phyloP scores from a whole-genome alignment of 1,140 invertebrate species.

The Drosophila sp. region DNA sequence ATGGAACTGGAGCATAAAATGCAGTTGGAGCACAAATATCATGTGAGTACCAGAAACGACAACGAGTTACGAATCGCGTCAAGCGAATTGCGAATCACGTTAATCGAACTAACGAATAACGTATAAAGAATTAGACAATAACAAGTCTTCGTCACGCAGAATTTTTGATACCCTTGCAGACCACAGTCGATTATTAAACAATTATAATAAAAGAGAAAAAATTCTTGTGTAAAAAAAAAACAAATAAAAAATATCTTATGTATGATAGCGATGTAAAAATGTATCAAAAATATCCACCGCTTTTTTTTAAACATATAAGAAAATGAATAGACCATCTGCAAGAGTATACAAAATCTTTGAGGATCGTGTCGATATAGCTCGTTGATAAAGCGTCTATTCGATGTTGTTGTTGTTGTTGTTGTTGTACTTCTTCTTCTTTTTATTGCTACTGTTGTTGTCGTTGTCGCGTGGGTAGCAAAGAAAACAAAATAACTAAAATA shows the following conservation, averaged over 20 bases:
- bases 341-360: constrained; percentile 9
- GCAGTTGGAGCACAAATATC: constrained; percentile 93
- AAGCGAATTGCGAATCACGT: background rate
- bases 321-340: background rate
- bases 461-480: constrained; percentile 44
- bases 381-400: constrained; percentile 6
- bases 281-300: no score
- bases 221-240: no score
- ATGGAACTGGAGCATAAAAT: constrained; percentile 95
- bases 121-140: background rate
- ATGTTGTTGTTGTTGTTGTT: constrained; percentile 10
- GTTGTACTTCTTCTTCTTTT: constrained; percentile 5
- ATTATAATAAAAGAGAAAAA: no score
- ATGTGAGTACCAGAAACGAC: constrained; percentile 86
- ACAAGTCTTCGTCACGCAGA: no score
- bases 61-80: constrained; percentile 1
- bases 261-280: no score
- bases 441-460: constrained; percentile 32
- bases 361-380: constrained; percentile 1
- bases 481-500: constrained; percentile 33
- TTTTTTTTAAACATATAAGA: no score
- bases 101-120: background rate
- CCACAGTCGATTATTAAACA: no score
- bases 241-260: no score
- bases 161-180: no score